Evolutionary conservation across 2,888 invertebrate species (phyloP).

Genomic region (Nephrotoma appendiculata): DNA sequence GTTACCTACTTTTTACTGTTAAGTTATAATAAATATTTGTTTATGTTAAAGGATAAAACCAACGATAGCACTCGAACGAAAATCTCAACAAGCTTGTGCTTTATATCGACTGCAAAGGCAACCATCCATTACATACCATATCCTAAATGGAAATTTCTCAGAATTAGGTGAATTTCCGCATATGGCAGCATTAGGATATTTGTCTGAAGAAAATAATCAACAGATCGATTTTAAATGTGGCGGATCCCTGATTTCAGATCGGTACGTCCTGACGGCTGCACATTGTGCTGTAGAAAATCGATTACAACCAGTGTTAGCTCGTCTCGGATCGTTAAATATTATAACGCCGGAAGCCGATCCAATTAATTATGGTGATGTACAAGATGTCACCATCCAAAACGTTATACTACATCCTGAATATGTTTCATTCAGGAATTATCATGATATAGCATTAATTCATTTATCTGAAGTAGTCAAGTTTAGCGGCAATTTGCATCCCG

Average conservation of each 20-base stretch:
- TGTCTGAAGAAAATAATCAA: neutral
- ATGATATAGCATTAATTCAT: constrained; percentile 19
- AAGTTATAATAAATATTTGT: neutral
- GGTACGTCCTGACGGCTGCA: constrained; percentile 11
- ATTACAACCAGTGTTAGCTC: constrained; percentile 8
- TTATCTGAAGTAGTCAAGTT: constrained; percentile 10
- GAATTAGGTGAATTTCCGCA: constrained; percentile 23
- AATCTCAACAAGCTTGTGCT: neutral
- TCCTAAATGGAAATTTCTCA: constrained; percentile 21
- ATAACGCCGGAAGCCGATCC: neutral
- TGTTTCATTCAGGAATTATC: constrained; percentile 6
- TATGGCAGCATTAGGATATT: constrained; percentile 17
- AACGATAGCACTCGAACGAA: neutral
- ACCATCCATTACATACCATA: constrained; percentile 16
- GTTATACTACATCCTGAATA: constrained; percentile 12
- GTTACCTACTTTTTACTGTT: no score
- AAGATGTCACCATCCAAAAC: constrained; percentile 11
- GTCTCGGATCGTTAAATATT: constrained; percentile 11
- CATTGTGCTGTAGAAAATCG: constrained; percentile 11
- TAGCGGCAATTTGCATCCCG: constrained; percentile 13
- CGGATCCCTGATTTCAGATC: constrained; percentile 12
- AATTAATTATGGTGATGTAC: neutral
- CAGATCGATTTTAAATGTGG: constrained; percentile 9
- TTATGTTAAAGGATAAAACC: neutral
- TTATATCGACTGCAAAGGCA: neutral